Evolutionary conservation across 2,113 vertebrate genomes (phyloP), one percentile per base, ranked within the genome.

Genomic region (Coptodon rendalli): DNA sequence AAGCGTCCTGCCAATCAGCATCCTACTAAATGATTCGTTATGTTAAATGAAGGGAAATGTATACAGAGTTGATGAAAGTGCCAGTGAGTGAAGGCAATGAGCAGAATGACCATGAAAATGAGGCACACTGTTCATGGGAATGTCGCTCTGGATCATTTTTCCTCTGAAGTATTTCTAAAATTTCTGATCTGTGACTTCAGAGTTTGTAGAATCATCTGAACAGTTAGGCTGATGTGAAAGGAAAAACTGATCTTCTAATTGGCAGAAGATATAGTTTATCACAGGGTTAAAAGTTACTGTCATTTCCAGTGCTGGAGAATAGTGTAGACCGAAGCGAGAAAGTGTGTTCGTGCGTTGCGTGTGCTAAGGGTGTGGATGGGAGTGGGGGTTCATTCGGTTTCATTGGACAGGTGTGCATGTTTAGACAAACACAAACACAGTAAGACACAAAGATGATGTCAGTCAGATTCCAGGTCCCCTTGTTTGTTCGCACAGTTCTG

Each of bases 371-470:
- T 73, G 89, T 89, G 85, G 61, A 82, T 56, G 36, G 36, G 48
- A 56, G 80, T 3, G 68, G 17, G 43, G 19, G 22, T 76, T 48
- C 40, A 54, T 13, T 71, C 79, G 7, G 68, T 88, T 91, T 86
- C 36, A 80, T 22, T 68, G 34, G n/a, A 84, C 22, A 80, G 78
- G 31, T 80, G 48, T 53, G 76, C 50, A 19, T 84, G 71, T 84
- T 86, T 52, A 86, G 59, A 79, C 88, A 91, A 17, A 85, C 19
- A 73, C 43, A 45, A n/a, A 53, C 52, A 22, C 52, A 22, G 19
- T 54, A 54, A 54, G 52, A 56, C 84, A 86, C 54, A 27, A 11
- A 56, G 31, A 86, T 92, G 73, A 94, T 84, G 88, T 91, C 90
- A 89, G 82, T 50, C 83, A 73, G 61, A 88, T 90, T 88, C 50